Percentiles rank a stretch among this genome's conserved stretches.
Evolutionary conservation across 2,797 vertebrate genomes (phyloP).

Genomic region (Tamandua tetradactyla): DNA sequence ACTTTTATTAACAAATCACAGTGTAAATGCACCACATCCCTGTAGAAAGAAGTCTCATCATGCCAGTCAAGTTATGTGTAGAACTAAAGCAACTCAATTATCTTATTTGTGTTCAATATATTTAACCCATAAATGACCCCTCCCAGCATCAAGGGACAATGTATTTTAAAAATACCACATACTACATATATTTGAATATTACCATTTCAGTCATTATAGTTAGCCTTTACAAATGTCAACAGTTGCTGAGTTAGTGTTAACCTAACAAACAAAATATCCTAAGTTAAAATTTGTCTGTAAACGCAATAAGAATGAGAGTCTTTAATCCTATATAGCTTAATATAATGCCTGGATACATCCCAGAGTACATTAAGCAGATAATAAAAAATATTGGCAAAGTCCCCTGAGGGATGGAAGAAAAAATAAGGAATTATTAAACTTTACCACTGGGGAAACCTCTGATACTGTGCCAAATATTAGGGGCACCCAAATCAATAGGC

Average conservation of each 20-base stretch:
- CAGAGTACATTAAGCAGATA: no score
- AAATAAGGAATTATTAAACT: no score
- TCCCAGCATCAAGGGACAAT: neutral
- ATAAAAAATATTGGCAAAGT: no score
- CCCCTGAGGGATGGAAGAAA: no score
- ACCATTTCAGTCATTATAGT: neutral
- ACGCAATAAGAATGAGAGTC: neutral
- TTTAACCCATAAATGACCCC: neutral
- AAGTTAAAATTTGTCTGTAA: neutral
- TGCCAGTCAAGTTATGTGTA: neutral
- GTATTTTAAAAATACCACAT: neutral
- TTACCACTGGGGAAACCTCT: no score
- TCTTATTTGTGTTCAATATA: neutral
- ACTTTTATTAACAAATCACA: constrained; percentile 41
- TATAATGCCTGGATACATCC: no score
- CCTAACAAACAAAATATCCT: constrained; percentile 1
- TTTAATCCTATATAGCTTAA: no score
- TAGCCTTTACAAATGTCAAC: neutral
- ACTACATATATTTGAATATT: constrained; percentile 12
- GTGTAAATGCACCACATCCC: neutral
- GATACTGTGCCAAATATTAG: no score
- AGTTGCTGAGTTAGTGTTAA: neutral
- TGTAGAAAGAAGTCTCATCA: neutral
- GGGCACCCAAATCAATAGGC: no score
- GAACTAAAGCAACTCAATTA: neutral